Percentiles rank a stretch among this genome's conserved stretches.
Evolutionary conservation across 2,888 invertebrate species (phyloP).

Genomic region (Nephrotoma flavescens): DNA sequence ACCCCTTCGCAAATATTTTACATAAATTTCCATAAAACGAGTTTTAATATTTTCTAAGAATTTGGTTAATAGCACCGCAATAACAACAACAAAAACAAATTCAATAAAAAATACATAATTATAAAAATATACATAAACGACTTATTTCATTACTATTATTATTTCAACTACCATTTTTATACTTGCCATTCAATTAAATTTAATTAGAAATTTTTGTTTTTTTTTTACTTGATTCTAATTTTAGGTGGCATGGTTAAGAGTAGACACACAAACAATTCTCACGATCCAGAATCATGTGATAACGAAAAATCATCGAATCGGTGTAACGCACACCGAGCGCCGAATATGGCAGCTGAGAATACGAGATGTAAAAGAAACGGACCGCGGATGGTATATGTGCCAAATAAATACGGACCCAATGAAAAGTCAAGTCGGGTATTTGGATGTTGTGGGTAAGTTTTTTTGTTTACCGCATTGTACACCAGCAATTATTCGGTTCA

Average conservation of each 20-base stretch:
- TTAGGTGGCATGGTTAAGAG: conserved; percentile 78
- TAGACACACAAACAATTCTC: conserved; percentile 81
- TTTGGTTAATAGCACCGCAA: neutral
- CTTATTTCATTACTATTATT: neutral
- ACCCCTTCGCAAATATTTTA: neutral
- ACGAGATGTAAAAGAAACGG: conserved; percentile 65
- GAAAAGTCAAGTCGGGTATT: conserved; percentile 77
- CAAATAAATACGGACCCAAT: conserved; percentile 88
- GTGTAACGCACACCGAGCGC: conserved; percentile 71
- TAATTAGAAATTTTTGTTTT: neutral
- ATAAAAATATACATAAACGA: neutral
- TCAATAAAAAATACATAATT: neutral
- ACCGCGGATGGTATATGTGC: conserved; percentile 86
- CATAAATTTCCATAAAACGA: neutral
- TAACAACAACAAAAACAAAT: neutral
- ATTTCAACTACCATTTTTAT: neutral
- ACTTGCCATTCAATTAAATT: neutral
- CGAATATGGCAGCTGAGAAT: conserved; percentile 79
- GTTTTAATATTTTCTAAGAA: neutral
- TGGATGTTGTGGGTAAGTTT: conserved; percentile 70
- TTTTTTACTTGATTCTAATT: conserved; percentile 14
- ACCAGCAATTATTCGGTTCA: neutral
- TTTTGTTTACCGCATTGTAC: neutral
- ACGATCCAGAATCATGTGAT: conserved; percentile 84
- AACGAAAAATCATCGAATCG: conserved; percentile 74